phyloP scores from a whole-genome alignment of 2,888 invertebrate genomes.

The Heliconius cydno region DNA sequence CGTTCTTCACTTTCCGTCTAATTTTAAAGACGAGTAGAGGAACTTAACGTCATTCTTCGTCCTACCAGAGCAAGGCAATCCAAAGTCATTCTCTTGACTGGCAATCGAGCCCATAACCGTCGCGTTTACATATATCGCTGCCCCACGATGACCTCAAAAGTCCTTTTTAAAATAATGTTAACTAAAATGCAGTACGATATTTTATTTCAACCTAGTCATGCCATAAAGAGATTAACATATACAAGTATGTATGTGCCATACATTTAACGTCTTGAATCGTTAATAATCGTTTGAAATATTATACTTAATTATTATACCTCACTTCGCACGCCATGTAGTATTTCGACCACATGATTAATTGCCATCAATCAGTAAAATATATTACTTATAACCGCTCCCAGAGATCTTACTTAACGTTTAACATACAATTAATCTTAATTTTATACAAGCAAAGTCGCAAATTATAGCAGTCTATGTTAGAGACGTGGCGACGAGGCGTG shows the following conservation, averaged over 20 bases:
- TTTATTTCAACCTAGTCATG: background rate
- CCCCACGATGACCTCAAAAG: too few species aligned
- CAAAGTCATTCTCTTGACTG: too few species aligned
- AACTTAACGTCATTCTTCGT: too few species aligned
- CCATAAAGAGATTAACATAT: conserved; percentile 17
- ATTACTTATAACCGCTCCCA: background rate
- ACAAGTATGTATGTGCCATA: background rate
- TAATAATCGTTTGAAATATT: conserved; percentile 3
- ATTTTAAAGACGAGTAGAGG: too few species aligned
- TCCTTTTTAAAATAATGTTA: background rate
- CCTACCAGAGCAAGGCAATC: too few species aligned
- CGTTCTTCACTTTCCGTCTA: too few species aligned
- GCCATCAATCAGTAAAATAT: background rate
- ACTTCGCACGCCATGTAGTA: background rate
- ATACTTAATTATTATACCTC: background rate
- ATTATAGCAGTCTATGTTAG: background rate
- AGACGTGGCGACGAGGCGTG: background rate
- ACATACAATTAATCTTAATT: too few species aligned
- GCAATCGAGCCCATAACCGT: too few species aligned
- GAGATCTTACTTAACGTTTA: background rate
- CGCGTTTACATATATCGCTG: too few species aligned
- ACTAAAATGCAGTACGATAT: background rate
- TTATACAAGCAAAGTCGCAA: too few species aligned
- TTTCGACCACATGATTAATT: conserved; percentile 8
- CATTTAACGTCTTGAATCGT: conserved; percentile 6